Conservation (phyloP, 2,888 invertebrate species). For the Mythimna ferrago region DNA sequence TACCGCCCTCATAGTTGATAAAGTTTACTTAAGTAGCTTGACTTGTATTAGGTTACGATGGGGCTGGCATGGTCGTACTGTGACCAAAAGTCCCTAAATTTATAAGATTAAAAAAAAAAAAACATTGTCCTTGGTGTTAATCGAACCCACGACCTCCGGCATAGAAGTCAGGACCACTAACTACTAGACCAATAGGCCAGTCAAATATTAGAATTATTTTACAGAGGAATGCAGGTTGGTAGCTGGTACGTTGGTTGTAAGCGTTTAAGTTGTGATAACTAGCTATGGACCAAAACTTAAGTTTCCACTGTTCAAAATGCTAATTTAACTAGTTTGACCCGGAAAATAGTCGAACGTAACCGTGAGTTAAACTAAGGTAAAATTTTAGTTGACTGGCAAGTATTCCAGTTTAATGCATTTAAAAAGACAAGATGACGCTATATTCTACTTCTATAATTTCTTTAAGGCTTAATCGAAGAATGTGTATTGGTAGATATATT, state of each 20-base stretch:
- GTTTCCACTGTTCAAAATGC: slow-evolving; percentile 31
- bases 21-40: too few species aligned
- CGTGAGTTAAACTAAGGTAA: slow-evolving; percentile 11
- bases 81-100: too few species aligned
- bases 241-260: not conserved
- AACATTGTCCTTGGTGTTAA: too few species aligned
- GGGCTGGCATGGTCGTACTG: too few species aligned
- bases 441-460: not conserved
- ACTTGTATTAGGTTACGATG: too few species aligned
- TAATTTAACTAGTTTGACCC: slow-evolving; percentile 48
- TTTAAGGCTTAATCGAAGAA: too few species aligned
- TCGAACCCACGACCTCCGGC: too few species aligned
- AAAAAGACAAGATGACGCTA: not conserved
- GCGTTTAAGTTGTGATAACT: not conserved
- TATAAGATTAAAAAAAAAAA: too few species aligned
- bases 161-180: too few species aligned
- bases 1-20: too few species aligned
- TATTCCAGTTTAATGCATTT: slow-evolving; percentile 9
- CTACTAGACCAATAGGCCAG: too few species aligned
- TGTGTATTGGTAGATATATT: too few species aligned
- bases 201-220: not conserved
- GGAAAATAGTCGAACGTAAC: slow-evolving; percentile 23
- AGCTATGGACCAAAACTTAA: slow-evolving; percentile 23
- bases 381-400: slow-evolving; percentile 8
- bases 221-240: not conserved